Evolutionary conservation across 2,888 invertebrate genomes (phyloP), one percentile per base, ranked within the genome.

Genomic region (Harpalus rubripes): DNA sequence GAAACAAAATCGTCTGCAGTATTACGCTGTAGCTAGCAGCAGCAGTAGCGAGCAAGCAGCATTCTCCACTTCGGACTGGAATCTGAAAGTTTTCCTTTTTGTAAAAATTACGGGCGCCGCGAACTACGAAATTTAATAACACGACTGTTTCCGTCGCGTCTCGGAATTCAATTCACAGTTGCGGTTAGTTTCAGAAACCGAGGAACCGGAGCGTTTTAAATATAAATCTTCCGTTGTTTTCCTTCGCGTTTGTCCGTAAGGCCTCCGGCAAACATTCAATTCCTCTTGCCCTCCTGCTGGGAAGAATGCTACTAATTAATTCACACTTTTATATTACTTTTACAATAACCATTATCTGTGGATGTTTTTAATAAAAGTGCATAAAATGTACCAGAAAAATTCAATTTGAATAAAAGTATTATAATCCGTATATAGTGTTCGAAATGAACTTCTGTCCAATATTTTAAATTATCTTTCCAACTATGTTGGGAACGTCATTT

Each of bases 41-140:
- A 63, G 61, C 61, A 22, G 65, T 12, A 26, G 2, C 26, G 18
- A 18, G 65, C 26, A 61, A 16, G 18, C 12, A 26, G 68, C 16
- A 52, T 63, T 18, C 63, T 63, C 63, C 22, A 63, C 68, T 68
- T n/a, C 44, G 72, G 15, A 74, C 72, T 44, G 61, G 61, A 80
- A 80, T 80, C 80, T 61, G 18, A 59, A 80, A 80, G 80, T 81
- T 72, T 56, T 81, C 68, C 68, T 81, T 81, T 81, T 81, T 68
- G 81, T 68, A 81, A 81, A 81, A 81, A 81, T 81, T 81, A 81
- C 81, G 32, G 39, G 72, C 81, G 81, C 81, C 68, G 56, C 81
- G 56, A 81, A 81, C 81, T 81, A 81, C 81, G 72, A 81, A 81
- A 81, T 81, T 81, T 81, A 81, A 81, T 81, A 81, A 81, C 81